phyloP scores from a whole-genome alignment of 1,140 invertebrate genomes.

The Atta texana region DNA sequence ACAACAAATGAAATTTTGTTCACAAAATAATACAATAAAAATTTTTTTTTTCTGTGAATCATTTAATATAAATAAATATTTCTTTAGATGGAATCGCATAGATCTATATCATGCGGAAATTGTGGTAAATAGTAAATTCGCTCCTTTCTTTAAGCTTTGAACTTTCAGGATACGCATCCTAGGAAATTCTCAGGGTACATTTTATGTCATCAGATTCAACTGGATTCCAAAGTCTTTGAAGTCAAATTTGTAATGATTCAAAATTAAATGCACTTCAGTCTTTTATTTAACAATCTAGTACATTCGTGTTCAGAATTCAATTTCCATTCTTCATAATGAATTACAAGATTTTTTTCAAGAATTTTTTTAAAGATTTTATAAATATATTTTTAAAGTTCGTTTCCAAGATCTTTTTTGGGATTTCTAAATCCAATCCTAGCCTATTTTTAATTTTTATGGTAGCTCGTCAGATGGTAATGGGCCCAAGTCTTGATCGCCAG shows the following conservation, averaged over 20 bases:
- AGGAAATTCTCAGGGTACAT: background rate
- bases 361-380: background rate
- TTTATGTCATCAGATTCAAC: background rate
- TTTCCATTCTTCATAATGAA: background rate
- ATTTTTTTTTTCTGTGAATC: background rate
- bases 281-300: constrained; percentile 3
- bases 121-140: background rate
- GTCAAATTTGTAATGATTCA: background rate
- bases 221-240: background rate
- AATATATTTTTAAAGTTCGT: background rate
- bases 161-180: background rate
- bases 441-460: constrained; percentile 20
- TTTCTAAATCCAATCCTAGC: background rate
- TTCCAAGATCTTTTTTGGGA: background rate
- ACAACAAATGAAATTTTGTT: background rate
- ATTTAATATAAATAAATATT: constrained; percentile 13
- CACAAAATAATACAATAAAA: background rate
- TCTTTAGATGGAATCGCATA: background rate
- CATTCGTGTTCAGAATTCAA: background rate
- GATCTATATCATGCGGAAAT: background rate
- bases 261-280: constrained; percentile 1
- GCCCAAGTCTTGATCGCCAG: constrained; percentile 73
- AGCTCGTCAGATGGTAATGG: constrained; percentile 72
- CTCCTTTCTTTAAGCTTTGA: background rate
- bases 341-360: constrained; percentile 2